Conservation (phyloP, 2,888 invertebrate genomes). For the Syrphus vitripennis region DNA sequence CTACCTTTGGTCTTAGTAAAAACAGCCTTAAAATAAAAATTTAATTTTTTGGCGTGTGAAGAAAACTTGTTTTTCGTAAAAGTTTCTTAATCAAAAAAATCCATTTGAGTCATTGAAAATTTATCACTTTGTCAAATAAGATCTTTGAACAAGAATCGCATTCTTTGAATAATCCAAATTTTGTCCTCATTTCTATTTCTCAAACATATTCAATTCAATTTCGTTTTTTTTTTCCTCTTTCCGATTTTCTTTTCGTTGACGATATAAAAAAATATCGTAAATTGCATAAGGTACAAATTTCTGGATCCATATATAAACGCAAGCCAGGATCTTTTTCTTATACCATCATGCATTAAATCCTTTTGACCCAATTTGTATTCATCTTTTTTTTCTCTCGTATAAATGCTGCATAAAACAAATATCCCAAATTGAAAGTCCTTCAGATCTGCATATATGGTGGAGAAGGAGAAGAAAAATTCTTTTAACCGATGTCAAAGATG, state of each 20-base stretch:
- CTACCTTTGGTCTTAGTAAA: too few species aligned
- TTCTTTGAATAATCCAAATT: neutral
- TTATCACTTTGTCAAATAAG: neutral
- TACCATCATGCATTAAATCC: neutral
- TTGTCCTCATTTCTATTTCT: neutral
- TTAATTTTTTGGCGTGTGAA: too few species aligned
- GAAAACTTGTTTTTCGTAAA: too few species aligned
- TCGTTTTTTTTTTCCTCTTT: too few species aligned
- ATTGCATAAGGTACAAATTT: neutral
- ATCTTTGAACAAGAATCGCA: neutral
- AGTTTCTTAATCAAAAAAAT: neutral
- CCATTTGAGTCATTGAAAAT: neutral
- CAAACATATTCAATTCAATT: neutral
- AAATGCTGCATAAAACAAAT: constrained; percentile 31
- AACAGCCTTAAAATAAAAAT: too few species aligned
- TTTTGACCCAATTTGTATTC: constrained; percentile 28
- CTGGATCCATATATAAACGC: neutral
- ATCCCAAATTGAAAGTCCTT: constrained; percentile 16
- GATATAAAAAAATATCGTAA: neutral
- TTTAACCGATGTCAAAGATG: constrained; percentile 58
- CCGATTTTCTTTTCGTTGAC: too few species aligned
- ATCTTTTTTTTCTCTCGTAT: neutral
- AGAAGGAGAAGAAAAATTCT: constrained; percentile 18
- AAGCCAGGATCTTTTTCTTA: neutral
- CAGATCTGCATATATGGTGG: neutral